A percentile compares a stretch with the other conserved stretches of the same genome.
Conservation (phyloP, 1,140 invertebrate genomes). For the Sitophilus oryzae region DNA sequence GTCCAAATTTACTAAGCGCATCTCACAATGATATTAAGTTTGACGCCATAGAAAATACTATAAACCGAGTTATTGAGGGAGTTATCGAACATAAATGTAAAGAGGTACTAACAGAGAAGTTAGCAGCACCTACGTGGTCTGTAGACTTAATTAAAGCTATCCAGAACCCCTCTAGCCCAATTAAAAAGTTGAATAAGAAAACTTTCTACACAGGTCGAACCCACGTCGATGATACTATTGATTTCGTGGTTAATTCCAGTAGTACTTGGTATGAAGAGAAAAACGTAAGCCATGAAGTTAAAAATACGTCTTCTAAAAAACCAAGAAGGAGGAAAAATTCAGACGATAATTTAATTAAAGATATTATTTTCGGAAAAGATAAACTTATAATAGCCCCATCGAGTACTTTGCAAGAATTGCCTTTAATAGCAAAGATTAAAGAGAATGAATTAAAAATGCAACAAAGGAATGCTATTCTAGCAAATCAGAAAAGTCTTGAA, state of each 20-base stretch:
- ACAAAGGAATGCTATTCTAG: background rate
- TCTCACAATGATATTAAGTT: background rate
- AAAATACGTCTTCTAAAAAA: background rate
- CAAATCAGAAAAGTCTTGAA: background rate
- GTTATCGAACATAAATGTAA: conserved; percentile 13
- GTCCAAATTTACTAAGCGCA: conserved; percentile 1
- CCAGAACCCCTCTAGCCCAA: conserved; percentile 6
- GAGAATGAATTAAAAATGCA: conserved; percentile 9
- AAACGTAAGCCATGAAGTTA: background rate
- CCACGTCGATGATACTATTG: conserved; percentile 28
- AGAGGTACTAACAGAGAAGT: conserved; percentile 4
- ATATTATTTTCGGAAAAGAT: conserved; percentile 21
- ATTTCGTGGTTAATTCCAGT: conserved; percentile 24
- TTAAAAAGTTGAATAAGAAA: background rate
- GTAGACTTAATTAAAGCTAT: conserved; percentile 23
- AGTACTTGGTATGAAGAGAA: conserved; percentile 14
- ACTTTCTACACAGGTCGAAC: conserved; percentile 6
- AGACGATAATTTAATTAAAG: conserved; percentile 16
- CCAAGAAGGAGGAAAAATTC: conserved; percentile 5
- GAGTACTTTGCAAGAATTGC: conserved; percentile 7
- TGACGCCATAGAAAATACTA: conserved; percentile 3
- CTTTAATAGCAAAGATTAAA: conserved; percentile 19
- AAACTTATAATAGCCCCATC: conserved; percentile 19
- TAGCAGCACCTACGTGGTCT: conserved; percentile 9
- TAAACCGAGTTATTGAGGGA: conserved; percentile 14